phyloP scores from a whole-genome alignment of 2,888 invertebrate genomes.

The Eledona agricola region DNA sequence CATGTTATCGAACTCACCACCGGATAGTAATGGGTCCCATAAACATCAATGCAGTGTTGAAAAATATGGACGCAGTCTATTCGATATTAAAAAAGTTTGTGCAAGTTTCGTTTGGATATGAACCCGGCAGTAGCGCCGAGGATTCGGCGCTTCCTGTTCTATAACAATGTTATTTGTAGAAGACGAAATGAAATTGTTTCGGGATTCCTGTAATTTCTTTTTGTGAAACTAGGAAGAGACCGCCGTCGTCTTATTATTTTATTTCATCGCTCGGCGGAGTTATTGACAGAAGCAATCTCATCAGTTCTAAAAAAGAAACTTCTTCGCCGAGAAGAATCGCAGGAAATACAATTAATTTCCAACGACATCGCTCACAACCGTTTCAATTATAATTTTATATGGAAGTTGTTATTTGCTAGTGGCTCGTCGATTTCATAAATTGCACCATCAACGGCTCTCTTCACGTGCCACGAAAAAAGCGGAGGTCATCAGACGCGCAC shows the following conservation, averaged over 20 bases:
- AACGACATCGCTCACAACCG: background rate
- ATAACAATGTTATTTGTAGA: constrained; percentile 10
- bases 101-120: constrained; percentile 10
- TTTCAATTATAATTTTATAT: constrained; percentile 3
- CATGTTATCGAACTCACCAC: no score
- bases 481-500: constrained; percentile 14
- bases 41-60: constrained; percentile 5
- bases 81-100: constrained; percentile 26
- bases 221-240: background rate
- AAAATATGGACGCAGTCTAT: constrained; percentile 16
- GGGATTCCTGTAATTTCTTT: constrained; percentile 11
- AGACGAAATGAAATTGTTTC: constrained; percentile 18
- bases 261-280: background rate
- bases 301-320: no score
- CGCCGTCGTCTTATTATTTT: constrained; percentile 8
- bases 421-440: background rate
- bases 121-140: constrained; percentile 4
- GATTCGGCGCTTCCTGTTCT: constrained; percentile 1
- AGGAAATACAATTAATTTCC: background rate
- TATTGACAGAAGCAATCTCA: constrained; percentile 4
- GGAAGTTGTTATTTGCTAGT: background rate
- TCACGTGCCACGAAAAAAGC: constrained; percentile 14
- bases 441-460: constrained; percentile 13
- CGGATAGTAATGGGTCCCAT: no score
- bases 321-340: background rate